These are phyloP conservation scores for Megaustenia siamemsis DNA, from an alignment of 2,888 invertebrate species.

Conservation along the genomic window DNA sequence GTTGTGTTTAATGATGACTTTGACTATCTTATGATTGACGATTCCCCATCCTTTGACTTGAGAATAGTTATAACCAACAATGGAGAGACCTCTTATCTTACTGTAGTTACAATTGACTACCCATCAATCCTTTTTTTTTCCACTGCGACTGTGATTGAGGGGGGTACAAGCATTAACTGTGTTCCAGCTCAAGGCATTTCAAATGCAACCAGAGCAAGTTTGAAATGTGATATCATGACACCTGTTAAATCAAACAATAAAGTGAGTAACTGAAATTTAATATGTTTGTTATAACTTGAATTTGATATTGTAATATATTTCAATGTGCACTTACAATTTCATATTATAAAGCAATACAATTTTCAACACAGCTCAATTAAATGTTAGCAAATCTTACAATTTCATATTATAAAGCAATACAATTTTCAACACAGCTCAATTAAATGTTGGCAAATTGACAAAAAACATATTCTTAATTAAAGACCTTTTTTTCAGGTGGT, in stretches of 20 bases:
- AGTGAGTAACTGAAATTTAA: slow-evolving; percentile 20
- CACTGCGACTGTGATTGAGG: slow-evolving; percentile 51
- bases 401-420: background rate
- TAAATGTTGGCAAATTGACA: background rate
- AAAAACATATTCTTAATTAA: background rate
- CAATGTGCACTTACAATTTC: no score
- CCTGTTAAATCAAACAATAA: slow-evolving; percentile 52
- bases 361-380: background rate
- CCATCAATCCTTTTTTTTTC: slow-evolving; percentile 60
- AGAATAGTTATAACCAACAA: slow-evolving; percentile 62
- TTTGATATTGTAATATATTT: background rate
- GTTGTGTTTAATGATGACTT: slow-evolving; percentile 51
- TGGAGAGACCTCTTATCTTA: slow-evolving; percentile 66
- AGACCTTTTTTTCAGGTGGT: slow-evolving; percentile 14
- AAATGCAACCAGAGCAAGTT: slow-evolving; percentile 24
- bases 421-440: background rate
- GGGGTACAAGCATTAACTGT: slow-evolving; percentile 57
- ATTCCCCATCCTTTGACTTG: slow-evolving; percentile 60
- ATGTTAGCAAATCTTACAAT: no score
- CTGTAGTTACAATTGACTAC: slow-evolving; percentile 60
- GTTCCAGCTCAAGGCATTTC: slow-evolving; percentile 9
- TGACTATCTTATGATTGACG: slow-evolving; percentile 60
- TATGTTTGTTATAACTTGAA: background rate
- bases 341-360: background rate
- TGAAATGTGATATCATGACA: slow-evolving; percentile 57